Conservation (phyloP, 2,888 invertebrate species). For the Polydesmus complanatus region DNA sequence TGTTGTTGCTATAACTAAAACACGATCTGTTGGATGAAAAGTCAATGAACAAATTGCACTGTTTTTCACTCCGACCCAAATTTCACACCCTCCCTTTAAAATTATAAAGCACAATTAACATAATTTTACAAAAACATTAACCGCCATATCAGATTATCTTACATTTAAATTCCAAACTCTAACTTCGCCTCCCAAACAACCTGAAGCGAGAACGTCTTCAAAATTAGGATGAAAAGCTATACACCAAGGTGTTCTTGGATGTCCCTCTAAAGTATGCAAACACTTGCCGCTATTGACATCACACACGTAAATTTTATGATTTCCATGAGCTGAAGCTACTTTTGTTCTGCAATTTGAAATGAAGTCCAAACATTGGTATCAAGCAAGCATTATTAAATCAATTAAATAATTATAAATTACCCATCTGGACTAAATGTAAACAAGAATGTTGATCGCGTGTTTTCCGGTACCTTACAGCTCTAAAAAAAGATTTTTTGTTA, state of each 20-base stretch:
- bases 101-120: not conserved
- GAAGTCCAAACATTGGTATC: too few species aligned
- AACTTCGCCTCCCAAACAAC: constrained; percentile 77
- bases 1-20: constrained; percentile 70
- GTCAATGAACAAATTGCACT: constrained; percentile 71
- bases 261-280: constrained; percentile 59
- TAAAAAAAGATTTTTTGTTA: constrained; percentile 21
- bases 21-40: constrained; percentile 67
- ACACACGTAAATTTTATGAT: constrained; percentile 73
- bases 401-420: too few species aligned
- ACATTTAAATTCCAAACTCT: constrained; percentile 73
- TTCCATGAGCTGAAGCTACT: constrained; percentile 76
- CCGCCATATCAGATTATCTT: constrained; percentile 27
- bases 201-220: constrained; percentile 69
- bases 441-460: constrained; percentile 64
- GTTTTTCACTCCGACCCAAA: constrained; percentile 58
- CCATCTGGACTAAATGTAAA: constrained; percentile 81
- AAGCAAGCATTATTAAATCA: constrained; percentile 18
- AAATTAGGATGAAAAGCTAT: constrained; percentile 75
- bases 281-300: constrained; percentile 64
- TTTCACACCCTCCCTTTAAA: constrained; percentile 76
- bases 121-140: constrained; percentile 1
- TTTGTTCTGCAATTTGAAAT: constrained; percentile 44
- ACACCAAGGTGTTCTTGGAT: constrained; percentile 81
- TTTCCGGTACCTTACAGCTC: constrained; percentile 41